Base-by-base conservation (phyloP, 2,113 vertebrate species). In the Triplophysa siluroides region DNA sequence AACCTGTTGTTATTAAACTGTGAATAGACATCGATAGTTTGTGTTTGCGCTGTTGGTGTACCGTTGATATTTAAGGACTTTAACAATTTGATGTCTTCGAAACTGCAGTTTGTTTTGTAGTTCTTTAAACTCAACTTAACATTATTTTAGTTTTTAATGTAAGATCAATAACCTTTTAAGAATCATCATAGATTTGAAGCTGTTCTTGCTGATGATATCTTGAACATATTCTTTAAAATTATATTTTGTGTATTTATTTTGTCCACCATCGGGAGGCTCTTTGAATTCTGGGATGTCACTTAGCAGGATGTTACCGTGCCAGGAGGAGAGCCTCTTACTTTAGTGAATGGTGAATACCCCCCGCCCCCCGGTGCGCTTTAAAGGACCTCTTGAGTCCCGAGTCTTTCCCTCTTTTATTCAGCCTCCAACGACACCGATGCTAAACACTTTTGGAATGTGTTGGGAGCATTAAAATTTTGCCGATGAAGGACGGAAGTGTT, bases 1-100 rank as follows among this genome's bases (percentile, higher is more conserved):
- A 87, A 63, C 80, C 85, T 86, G 84, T 79, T 85, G 82, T 87
- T 88, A 79, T 82, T 87, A 84, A 88, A 84, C 75, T 78, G 85
- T 85, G 73, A 85, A 80, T 70, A 68, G 77, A 75, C 64, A 81
- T 76, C 24, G 24, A 19, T 24, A 61, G 67, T 71, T n/a, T 79
- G 26, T 62, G 13, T 41, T 56, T 60, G 74, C 8, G 6, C 21
- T 54, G n/a, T 47, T 18, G 41, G 18, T 52, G n/a, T 8, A 5
- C 23, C 47, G 38, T 19, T 45, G 29, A 24, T 24, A 19, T 41
- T 41, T 56, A 21, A 18, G 56, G 1, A n/a, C 23, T 33, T 14
- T 5, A 75, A 19, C 33, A 21, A 3, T 4, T 41, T 54, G 24
- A n/a, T 29, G 38, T 21, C 43, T 2, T 23, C 14, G 8, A 68